Percentiles rank a stretch among this genome's conserved stretches.
Conservation (phyloP, 2,888 invertebrate genomes). For the Perdita meconis region DNA sequence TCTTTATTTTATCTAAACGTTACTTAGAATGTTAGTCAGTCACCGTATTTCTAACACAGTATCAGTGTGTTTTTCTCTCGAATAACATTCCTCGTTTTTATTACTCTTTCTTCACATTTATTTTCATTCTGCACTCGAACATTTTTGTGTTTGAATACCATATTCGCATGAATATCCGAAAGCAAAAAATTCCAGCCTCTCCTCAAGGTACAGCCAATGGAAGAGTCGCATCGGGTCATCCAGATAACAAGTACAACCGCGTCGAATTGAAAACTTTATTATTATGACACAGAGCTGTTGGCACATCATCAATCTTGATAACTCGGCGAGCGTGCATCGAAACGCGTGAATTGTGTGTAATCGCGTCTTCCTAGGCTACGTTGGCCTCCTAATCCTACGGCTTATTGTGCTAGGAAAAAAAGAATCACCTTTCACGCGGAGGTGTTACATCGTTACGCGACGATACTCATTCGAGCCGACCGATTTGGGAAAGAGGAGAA, state of each 20-base stretch:
- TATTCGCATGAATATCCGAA: no score
- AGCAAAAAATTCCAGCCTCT: no score
- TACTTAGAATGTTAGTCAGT: no score
- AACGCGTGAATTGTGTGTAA: slow-evolving; percentile 5
- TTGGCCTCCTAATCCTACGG: slow-evolving; percentile 48
- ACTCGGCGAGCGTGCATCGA: background rate
- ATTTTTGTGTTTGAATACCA: no score
- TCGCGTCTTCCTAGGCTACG: slow-evolving; percentile 29
- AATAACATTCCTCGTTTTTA: no score
- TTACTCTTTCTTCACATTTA: no score
- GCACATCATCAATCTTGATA: slow-evolving; percentile 19
- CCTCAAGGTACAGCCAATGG: background rate
- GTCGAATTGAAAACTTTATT: background rate
- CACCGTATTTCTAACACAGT: no score
- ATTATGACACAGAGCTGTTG: background rate
- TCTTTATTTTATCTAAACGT: no score
- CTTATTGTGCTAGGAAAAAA: slow-evolving; percentile 40
- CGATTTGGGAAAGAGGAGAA: slow-evolving; percentile 57
- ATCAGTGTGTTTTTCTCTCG: no score
- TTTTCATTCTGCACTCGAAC: no score
- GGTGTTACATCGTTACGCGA: slow-evolving; percentile 41
- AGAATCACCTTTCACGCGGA: slow-evolving; percentile 49
- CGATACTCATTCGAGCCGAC: slow-evolving; percentile 21
- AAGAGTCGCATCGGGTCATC: background rate
- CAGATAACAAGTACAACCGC: background rate